Base-by-base conservation (phyloP, 2,888 invertebrate genomes). In the Diarsia dahlii region DNA sequence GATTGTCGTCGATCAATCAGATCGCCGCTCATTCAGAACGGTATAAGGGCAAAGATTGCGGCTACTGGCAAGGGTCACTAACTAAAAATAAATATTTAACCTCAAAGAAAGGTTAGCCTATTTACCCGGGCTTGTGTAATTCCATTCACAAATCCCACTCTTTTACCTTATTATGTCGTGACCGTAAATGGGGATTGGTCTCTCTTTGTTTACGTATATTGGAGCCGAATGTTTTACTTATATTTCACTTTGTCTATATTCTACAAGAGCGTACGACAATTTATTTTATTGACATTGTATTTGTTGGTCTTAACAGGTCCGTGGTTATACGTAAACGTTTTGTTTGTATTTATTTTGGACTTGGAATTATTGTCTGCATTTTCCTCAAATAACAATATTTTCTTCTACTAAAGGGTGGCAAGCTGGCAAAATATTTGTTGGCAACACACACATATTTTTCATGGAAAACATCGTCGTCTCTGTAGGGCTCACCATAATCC, bases 1-100 rank as follows among this genome's bases (percentile, higher is more conserved):
- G 48, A 77, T 60, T 67, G 13, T 65, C 62, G 71, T 80, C 88
- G 73, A 87, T 85, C 84, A 87, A 88, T 88, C 85, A 85, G 80
- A 60, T 66, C 58, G 65, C 63, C 62, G 65, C 71, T 86, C 76
- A 62, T 66, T 62, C 71, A 74, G 66, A 79, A 72, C 73, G 70
- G 50, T 71, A 15, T 62, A 62, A 75, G 74, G 67, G 79, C 63
- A 87, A 79, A 85, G 68, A 82, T 78, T 82, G 78, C 50, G 78
- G 67, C 46, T 56, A 23, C 66, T 67, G 70, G 80, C 76, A 71
- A 76, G 74, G 88, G 86, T 88, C 80, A 76, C 76, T 83, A 71
- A 83, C 77, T 76, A 74, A 83, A 82, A 86, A 88, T 86, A 88
- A 76, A 86, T 83, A 80, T 85, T 83, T 76, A 74, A 77, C 80